Percentiles rank a stretch among this genome's conserved stretches.
Conservation (phyloP, 2,888 invertebrate genomes). For the Saturnia pavonia region DNA sequence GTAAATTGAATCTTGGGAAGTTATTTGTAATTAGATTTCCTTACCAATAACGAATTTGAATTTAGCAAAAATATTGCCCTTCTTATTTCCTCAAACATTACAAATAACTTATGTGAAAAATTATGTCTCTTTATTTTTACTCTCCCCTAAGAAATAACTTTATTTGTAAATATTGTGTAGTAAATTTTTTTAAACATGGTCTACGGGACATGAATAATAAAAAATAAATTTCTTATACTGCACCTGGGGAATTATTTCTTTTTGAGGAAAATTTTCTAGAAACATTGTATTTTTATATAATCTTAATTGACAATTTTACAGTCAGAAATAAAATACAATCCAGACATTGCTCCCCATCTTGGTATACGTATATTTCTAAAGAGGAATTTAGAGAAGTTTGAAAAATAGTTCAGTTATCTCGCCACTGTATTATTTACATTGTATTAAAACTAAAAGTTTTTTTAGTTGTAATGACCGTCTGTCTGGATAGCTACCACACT, state of each 20-base stretch:
- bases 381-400: too few species aligned
- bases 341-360: too few species aligned
- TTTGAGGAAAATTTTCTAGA: neutral
- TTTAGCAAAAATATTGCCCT: neutral
- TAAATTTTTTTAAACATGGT: constrained; percentile 43
- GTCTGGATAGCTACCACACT: too few species aligned
- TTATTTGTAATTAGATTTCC: constrained; percentile 17
- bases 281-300: neutral
- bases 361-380: too few species aligned
- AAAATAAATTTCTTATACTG: constrained; percentile 33
- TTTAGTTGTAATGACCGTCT: too few species aligned
- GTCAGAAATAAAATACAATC: too few species aligned
- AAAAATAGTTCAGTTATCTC: too few species aligned
- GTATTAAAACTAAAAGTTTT: too few species aligned
- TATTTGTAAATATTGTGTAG: constrained; percentile 26
- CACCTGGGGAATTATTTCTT: constrained; percentile 27
- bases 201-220: constrained; percentile 26
- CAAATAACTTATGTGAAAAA: neutral
- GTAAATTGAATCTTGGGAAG: constrained; percentile 8
- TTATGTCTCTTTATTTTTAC: too few species aligned
- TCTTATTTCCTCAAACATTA: neutral
- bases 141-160: constrained; percentile 21
- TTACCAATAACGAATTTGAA: constrained; percentile 9
- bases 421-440: too few species aligned
- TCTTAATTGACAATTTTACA: too few species aligned